These are phyloP conservation scores for Acrossocheilus fasciatus DNA, from an alignment of 2,797 vertebrate genomes.

Conservation along the genomic window DNA sequence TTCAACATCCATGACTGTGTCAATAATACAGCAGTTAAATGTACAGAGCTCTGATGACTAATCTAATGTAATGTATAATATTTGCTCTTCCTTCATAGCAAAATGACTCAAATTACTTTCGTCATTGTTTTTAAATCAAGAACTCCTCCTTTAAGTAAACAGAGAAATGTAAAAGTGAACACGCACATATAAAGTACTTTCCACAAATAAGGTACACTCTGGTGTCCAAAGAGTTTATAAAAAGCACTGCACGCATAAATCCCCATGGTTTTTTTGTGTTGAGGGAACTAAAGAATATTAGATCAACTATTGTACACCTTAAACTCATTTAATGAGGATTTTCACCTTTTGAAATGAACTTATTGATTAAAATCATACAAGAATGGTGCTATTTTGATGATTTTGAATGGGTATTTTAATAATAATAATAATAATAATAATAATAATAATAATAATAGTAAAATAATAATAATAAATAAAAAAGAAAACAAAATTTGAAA, in stretches of 20 bases:
- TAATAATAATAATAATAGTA: not conserved
- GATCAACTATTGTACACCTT: not conserved
- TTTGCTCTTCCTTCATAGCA: slow-evolving; percentile 22
- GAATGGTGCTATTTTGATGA: not conserved
- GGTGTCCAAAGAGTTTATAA: not conserved
- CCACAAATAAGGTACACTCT: not conserved
- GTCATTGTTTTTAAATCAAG: slow-evolving; percentile 28
- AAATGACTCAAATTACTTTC: slow-evolving; percentile 43
- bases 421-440: too few species aligned
- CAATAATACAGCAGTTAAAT: slow-evolving; percentile 1
- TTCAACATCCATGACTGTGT: slow-evolving; percentile 2
- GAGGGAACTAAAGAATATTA: not conserved
- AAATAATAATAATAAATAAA: not conserved
- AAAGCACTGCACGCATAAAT: not conserved
- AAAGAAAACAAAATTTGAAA: not conserved
- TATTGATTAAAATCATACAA: not conserved
- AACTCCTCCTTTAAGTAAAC: slow-evolving; percentile 56
- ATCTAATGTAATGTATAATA: slow-evolving; percentile 36
- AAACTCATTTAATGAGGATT: not conserved
- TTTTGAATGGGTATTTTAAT: not conserved
- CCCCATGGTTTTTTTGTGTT: not conserved
- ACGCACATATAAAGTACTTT: not conserved
- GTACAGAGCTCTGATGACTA: slow-evolving; percentile 17
- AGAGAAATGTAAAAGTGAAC: not conserved
- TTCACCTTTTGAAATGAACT: not conserved